Conservation (phyloP, 2,113 vertebrate species). For the Ictalurus furcatus region DNA sequence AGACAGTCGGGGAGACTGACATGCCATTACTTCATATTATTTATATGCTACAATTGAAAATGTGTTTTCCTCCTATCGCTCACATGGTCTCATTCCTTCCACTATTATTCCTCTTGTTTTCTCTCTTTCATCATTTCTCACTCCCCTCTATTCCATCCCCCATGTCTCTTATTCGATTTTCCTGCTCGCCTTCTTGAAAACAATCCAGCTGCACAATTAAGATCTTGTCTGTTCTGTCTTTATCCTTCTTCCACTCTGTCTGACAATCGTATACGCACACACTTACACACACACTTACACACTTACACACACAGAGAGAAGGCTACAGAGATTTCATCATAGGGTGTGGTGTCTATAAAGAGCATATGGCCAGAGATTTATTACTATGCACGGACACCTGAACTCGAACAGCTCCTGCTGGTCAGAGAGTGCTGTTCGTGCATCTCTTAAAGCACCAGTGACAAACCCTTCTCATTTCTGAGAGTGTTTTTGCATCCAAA, state of each 20-base stretch:
- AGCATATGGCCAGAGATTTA: slow-evolving; percentile 28
- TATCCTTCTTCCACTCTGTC: slow-evolving; percentile 38
- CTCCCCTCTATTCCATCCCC: neutral
- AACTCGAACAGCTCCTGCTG: neutral
- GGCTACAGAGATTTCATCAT: slow-evolving; percentile 34
- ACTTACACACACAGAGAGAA: neutral
- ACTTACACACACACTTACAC: slow-evolving; percentile 3
- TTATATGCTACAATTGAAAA: neutral
- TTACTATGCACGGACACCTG: slow-evolving; percentile 2
- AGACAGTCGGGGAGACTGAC: neutral
- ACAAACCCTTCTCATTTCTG: slow-evolving; percentile 23
- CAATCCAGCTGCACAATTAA: slow-evolving; percentile 57
- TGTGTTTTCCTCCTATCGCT: neutral
- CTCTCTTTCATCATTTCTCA: neutral
- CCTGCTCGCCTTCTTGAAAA: slow-evolving; percentile 49
- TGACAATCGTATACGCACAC: slow-evolving; percentile 30
- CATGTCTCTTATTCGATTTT: slow-evolving; percentile 38
- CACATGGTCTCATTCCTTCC: slow-evolving; percentile 1
- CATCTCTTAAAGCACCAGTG: slow-evolving; percentile 5
- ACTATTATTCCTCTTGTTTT: neutral
- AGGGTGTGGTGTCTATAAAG: slow-evolving; percentile 26
- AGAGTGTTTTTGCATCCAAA: slow-evolving; percentile 33
- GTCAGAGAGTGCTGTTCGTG: neutral
- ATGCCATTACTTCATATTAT: slow-evolving; percentile 8
- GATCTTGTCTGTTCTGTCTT: slow-evolving; percentile 53